Base-by-base conservation (phyloP, 2,797 vertebrate genomes). In the Sebastes umbrosus region DNA sequence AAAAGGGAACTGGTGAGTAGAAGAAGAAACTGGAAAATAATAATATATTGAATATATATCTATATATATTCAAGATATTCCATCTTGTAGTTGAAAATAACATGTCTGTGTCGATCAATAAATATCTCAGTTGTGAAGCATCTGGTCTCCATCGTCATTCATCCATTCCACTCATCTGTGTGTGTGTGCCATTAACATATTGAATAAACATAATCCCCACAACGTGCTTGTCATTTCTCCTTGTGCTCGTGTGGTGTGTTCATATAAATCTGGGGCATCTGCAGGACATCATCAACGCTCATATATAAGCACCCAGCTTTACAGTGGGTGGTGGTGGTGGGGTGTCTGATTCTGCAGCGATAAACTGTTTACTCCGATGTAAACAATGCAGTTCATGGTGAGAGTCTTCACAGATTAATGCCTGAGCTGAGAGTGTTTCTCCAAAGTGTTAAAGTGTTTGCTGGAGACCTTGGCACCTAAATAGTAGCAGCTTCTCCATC, bases 1-100 rank as follows among this genome's bases (percentile, higher is more conserved):
- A 99, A 97, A 93, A 97, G 97, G 86, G 99, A 99, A 81, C 96
- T 99, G 81, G 99, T 99, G 93, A 99, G 98, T 97, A 86, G 60
- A 70, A 32, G 36, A 69, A 66, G 25, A 32, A 70, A 69, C 3
- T 4, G 5, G 62, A 43, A 52, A 11, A 52, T 8, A 13, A 50
- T 50, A 43, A 25, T 55, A 58, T 71, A 6, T 64, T 59, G 4
- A 75, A 16, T 12, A 31, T 58, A n/a, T 79, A 14, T 39, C 0
- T 14, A 39, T 14, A 24, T 55, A 58, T 69, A 6, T 64, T 59
- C 6, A 75, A 16, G 10, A 31, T 58, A n/a, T 79, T 73, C 54
- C 52, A 43, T 71, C 34, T 64, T 64, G 54, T 57, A 58, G 73
- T 70, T 72, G 8, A 69, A 79, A 57, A 58, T 63, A 73, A 68